These are phyloP conservation scores for Mustela erminea DNA, from an alignment of 2,797 vertebrate genomes.

Conservation along the genomic window DNA sequence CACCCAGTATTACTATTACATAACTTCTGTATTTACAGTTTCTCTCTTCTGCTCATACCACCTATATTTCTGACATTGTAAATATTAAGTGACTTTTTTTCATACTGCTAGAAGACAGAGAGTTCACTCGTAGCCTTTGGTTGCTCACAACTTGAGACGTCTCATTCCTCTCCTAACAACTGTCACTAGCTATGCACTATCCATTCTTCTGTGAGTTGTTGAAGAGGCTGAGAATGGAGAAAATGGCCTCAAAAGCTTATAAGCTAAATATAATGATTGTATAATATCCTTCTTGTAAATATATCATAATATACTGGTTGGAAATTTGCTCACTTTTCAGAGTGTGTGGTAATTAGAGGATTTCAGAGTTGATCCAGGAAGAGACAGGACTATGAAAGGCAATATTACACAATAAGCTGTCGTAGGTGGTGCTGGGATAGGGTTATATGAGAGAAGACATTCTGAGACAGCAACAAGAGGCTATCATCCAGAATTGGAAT, in stretches of 20 bases:
- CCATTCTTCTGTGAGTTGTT: background rate
- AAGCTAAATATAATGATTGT: background rate
- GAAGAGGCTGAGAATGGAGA: background rate
- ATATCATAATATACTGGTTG: background rate
- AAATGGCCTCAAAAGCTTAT: background rate
- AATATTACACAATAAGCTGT: background rate
- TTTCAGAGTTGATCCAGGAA: background rate
- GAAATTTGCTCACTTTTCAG: background rate
- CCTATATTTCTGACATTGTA: constrained; percentile 27
- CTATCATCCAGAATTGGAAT: background rate
- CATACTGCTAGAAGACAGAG: background rate
- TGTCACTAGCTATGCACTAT: background rate
- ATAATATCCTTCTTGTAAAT: background rate
- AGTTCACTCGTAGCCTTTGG: background rate
- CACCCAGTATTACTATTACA: background rate
- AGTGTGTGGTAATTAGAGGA: background rate
- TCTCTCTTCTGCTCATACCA: background rate
- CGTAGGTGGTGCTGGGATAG: background rate
- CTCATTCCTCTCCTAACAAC: background rate
- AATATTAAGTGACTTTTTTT: constrained; percentile 28
- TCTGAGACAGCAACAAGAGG: background rate
- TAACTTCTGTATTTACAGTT: constrained; percentile 5
- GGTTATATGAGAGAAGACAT: background rate
- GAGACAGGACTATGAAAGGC: background rate
- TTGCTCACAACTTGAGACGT: background rate